Evolutionary conservation across 2,888 invertebrate species (phyloP), one percentile per base, ranked within the genome.

Genomic region (Alloplasta piceator): DNA sequence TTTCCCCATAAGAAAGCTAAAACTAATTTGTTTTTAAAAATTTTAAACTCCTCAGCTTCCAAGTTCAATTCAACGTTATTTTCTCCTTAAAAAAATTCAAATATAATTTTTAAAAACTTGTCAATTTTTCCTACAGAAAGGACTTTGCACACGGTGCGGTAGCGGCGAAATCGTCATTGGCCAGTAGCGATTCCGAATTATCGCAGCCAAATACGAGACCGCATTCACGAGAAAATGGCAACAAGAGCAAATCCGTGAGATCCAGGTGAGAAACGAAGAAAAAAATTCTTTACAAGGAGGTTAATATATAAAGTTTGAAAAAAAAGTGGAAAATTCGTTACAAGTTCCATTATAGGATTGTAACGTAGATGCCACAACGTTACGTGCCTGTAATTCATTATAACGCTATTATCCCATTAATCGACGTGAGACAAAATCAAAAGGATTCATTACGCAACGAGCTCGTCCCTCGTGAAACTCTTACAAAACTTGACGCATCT

Each of bases 131-230:
- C 61, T 77, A 81, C 77, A 90, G 90, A 82, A 90, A 90, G 91
- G 95, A 96, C 93, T 96, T 96, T 93, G 96, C 96, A 39, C 94
- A 95, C 86, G 95, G 96, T n/a, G 92, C 93, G 9, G 92, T 92
- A 83, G 91, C 91, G 67, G 90, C 91, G 16, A 91, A 90, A 85
- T 90, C 90, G 0, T 93, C 94, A 0, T 93, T 94, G 85, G 93
- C 93, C 58, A 94, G 93, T 87, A 94, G 94, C 66, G 93, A 93
- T 88, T 94, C 94, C 56, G 94, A 94, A 87, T 91, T 94, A 79
- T 94, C 94, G 6, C 92, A 92, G 84, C 90, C 92, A 67, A 91
- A 91, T 86, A 91, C 91, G 43, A 89, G 92, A 82, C 91, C 92
- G 48, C 90, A 90, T 61, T 92, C 92, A 43, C 86, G 91, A 55